Evolutionary conservation across 2,888 invertebrate species (phyloP).

Genomic region (Tenthredo scrophulariae): DNA sequence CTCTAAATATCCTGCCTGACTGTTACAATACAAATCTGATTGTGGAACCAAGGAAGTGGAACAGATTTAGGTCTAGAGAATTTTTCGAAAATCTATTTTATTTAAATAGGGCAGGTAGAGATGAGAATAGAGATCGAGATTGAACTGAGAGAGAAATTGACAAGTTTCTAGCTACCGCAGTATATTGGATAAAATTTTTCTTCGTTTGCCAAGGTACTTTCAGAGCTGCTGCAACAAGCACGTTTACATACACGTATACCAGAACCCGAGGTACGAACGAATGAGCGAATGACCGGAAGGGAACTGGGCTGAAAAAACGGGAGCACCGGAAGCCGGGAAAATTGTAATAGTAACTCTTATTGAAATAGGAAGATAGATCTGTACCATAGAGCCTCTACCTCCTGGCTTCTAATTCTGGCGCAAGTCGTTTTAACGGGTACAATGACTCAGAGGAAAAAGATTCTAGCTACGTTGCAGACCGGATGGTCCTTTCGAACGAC

Average conservation of each 20-base stretch:
- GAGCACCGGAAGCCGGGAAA: constrained; percentile 19
- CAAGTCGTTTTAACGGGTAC: constrained; percentile 6
- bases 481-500: neutral
- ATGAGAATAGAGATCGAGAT: constrained; percentile 17
- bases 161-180: constrained; percentile 11
- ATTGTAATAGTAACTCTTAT: constrained; percentile 31
- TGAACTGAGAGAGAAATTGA: constrained; percentile 19
- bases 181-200: constrained; percentile 51
- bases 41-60: neutral
- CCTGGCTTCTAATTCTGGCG: neutral
- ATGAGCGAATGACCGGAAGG: neutral
- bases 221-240: constrained; percentile 41
- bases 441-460: constrained; percentile 25
- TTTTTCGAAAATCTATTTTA: neutral
- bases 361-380: constrained; percentile 14
- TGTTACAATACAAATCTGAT: neutral
- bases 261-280: constrained; percentile 1
- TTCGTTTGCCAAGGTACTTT: constrained; percentile 7
- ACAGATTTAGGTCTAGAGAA: neutral
- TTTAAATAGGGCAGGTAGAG: neutral
- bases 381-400: neutral
- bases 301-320: neutral
- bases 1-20: neutral
- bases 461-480: constrained; percentile 19
- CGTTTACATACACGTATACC: neutral